These are phyloP conservation scores for Hymenochirus boettgeri DNA, from an alignment of 2,113 vertebrate genomes.

Conservation along the genomic window DNA sequence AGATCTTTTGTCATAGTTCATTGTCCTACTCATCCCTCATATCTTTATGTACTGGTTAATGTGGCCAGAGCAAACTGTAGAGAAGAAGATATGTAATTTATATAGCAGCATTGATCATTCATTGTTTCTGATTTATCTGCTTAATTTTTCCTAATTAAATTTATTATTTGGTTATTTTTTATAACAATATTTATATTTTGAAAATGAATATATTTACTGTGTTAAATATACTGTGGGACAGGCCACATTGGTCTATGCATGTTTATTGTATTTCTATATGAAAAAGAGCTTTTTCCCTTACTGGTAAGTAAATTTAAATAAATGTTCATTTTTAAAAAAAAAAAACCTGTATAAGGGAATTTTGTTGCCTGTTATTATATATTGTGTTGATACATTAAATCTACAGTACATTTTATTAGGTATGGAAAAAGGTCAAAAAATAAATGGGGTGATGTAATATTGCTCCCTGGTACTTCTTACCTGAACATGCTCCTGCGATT, in stretches of 20 bases:
- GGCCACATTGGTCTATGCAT: slow-evolving; percentile 87
- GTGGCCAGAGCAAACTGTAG: slow-evolving; percentile 46
- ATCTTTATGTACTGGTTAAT: slow-evolving; percentile 45
- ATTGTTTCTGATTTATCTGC: slow-evolving; percentile 59
- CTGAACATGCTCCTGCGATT: too few relatives aligned
- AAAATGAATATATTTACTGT: slow-evolving; percentile 77
- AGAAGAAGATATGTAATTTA: slow-evolving; percentile 53
- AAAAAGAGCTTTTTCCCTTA: slow-evolving; percentile 77
- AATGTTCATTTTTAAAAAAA: slow-evolving; percentile 75
- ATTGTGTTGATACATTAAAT: too few relatives aligned
- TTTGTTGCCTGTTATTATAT: too few relatives aligned
- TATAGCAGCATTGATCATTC: slow-evolving; percentile 54
- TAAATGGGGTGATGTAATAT: too few relatives aligned
- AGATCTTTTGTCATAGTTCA: slow-evolving; percentile 42
- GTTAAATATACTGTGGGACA: slow-evolving; percentile 65
- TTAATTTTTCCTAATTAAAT: slow-evolving; percentile 55
- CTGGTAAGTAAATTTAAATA: slow-evolving; percentile 76
- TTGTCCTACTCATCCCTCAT: slow-evolving; percentile 16
- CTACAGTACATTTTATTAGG: too few relatives aligned
- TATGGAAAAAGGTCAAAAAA: too few relatives aligned
- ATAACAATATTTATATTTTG: slow-evolving; percentile 69
- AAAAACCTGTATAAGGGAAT: too few relatives aligned
- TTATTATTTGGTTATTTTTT: slow-evolving; percentile 63
- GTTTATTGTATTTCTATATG: slow-evolving; percentile 83
- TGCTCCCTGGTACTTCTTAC: too few relatives aligned